phyloP scores from a whole-genome alignment of 2,113 vertebrate genomes.

The Ameiurus melas region DNA sequence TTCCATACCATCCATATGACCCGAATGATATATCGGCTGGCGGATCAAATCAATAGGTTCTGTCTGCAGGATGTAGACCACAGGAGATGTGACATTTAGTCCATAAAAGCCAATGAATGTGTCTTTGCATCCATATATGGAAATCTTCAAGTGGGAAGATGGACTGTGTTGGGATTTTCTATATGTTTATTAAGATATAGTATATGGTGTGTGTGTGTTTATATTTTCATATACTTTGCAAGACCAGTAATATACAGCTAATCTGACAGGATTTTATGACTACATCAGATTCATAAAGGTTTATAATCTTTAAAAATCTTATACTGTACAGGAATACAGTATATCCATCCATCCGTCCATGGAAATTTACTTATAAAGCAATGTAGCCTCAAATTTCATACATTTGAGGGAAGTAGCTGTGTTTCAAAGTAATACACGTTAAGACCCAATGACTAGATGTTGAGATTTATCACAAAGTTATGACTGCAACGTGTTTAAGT shows the following conservation, averaged over 20 bases:
- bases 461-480: neutral
- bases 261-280: neutral
- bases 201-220: too few relatives aligned
- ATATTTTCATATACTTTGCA: too few relatives aligned
- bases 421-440: too few relatives aligned
- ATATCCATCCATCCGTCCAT: neutral
- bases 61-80: neutral
- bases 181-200: too few relatives aligned
- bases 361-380: neutral
- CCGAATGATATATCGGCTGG: neutral
- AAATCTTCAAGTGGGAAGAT: neutral
- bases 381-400: neutral
- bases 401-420: neutral
- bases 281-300: too few relatives aligned
- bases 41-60: neutral
- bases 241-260: too few relatives aligned
- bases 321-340: too few relatives aligned
- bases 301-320: too few relatives aligned
- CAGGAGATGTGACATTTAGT: constrained; percentile 1
- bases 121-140: neutral
- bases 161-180: too few relatives aligned
- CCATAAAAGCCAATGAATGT: neutral
- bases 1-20: neutral
- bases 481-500: too few relatives aligned
- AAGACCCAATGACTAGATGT: neutral